phyloP scores from a whole-genome alignment of 2,113 vertebrate species.

The Poeciliopsis turrubarensis region DNA sequence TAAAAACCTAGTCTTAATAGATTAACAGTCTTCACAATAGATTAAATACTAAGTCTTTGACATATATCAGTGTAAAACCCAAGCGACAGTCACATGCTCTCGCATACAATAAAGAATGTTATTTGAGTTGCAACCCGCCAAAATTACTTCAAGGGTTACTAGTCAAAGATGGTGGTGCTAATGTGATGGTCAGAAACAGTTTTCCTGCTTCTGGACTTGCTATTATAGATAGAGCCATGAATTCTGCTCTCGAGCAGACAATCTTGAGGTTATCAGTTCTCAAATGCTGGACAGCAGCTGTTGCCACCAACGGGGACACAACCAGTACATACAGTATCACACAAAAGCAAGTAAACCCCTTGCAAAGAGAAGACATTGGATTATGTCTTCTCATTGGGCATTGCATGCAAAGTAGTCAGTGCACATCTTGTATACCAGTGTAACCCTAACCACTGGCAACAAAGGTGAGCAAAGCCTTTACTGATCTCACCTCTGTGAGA shows the following conservation, averaged over 20 bases:
- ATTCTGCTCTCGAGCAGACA: neutral
- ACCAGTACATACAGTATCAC: neutral
- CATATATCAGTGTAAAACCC: no score
- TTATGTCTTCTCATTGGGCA: no score
- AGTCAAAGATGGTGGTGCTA: neutral
- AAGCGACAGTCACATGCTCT: no score
- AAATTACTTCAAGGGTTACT: no score
- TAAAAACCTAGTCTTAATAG: neutral
- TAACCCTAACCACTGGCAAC: no score
- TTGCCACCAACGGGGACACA: neutral
- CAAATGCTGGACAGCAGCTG: neutral
- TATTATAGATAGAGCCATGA: neutral
- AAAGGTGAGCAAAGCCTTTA: no score
- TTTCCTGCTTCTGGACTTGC: neutral
- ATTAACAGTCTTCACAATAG: neutral
- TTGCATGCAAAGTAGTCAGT: no score
- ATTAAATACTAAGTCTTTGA: neutral
- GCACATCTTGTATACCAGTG: no score
- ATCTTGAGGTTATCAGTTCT: neutral
- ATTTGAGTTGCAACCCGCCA: neutral
- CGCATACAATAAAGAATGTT: neutral
- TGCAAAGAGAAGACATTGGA: no score
- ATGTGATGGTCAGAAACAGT: neutral
- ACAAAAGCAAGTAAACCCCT: no score
- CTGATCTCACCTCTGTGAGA: no score